Evolutionary conservation across 2,888 invertebrate genomes (phyloP).

Genomic region (Schizaphis graminum): DNA sequence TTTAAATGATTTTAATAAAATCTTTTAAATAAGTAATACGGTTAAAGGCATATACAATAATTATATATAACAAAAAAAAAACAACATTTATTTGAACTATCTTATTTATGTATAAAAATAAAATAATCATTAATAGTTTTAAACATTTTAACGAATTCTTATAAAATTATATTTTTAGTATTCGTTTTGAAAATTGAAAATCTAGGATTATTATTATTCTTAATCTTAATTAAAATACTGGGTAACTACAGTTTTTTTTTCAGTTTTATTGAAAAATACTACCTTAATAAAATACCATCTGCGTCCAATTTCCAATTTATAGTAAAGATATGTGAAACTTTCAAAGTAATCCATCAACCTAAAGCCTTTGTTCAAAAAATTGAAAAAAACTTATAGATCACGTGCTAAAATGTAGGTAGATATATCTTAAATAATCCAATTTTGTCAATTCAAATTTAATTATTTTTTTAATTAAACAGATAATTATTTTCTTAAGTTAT

Average conservation of each 20-base stretch:
- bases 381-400: neutral
- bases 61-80: neutral
- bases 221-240: neutral
- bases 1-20: neutral
- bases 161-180: neutral
- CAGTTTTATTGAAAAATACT: neutral
- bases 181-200: neutral
- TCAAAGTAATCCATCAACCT: neutral
- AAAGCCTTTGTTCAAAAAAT: neutral
- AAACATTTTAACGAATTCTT: neutral
- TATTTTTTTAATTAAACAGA: neutral
- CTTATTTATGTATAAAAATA: neutral
- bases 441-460: neutral
- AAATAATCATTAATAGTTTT: neutral
- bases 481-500: neutral
- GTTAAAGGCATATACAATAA: neutral
- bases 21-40: neutral
- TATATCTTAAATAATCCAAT: neutral
- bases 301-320: slow-evolving; percentile 7
- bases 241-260: neutral
- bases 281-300: neutral
- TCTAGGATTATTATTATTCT: neutral
- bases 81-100: neutral
- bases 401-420: neutral
- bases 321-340: slow-evolving; percentile 11